phyloP scores from a whole-genome alignment of 2,797 vertebrate genomes.

The Pelochelys cantorii region DNA sequence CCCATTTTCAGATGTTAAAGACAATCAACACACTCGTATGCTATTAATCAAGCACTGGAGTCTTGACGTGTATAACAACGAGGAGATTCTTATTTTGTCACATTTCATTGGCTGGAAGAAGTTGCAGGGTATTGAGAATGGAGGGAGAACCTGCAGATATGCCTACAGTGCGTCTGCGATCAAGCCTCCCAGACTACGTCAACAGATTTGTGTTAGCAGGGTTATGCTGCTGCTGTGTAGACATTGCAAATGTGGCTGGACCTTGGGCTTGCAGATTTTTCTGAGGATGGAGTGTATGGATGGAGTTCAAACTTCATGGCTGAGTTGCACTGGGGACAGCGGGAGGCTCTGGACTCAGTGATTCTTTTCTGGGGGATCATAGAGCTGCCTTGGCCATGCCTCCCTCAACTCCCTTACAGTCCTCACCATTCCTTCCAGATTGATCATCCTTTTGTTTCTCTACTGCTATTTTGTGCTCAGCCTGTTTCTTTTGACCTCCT shows the following conservation, averaged over 20 bases:
- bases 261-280: neutral
- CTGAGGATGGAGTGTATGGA: neutral
- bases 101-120: neutral
- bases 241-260: neutral
- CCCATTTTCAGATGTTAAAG: neutral
- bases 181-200: too few species aligned
- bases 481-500: fast-evolving
- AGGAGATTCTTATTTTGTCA: fast-evolving
- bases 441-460: neutral
- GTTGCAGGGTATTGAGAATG: neutral
- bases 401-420: neutral
- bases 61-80: neutral
- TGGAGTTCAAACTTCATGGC: neutral
- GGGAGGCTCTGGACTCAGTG: neutral
- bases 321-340: neutral
- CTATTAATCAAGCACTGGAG: fast-evolving
- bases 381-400: neutral
- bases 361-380: neutral
- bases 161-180: too few species aligned
- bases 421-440: neutral
- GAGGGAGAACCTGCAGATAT: too few species aligned
- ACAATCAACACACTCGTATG: neutral
- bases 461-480: neutral
- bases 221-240: neutral
- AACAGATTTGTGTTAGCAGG: too few species aligned